Base-by-base conservation (phyloP, 2,113 vertebrate genomes). In the Psilopogon haemacephalus region DNA sequence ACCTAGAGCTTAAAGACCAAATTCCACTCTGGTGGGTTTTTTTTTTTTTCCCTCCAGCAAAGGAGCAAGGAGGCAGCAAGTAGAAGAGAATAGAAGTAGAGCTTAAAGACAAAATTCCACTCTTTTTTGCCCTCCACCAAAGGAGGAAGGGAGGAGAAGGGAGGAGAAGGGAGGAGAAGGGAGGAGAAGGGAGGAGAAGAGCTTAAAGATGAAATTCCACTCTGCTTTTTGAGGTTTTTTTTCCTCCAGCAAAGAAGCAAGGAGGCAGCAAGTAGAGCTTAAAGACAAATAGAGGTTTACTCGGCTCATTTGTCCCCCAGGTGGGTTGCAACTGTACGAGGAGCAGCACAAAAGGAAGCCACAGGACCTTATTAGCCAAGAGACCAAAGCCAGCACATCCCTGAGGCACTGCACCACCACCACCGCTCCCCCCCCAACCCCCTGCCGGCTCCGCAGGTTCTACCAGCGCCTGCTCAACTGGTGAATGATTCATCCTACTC, bases 401-500 rank as follows among this genome's bases (percentile, higher is more conserved):
- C 52, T 38, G 71, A 69, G 37, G 72, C 90, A 38, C 1, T 12
- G 84, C 84, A 86, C 77, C n/a, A n/a, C n/a, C n/a, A n/a, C n/a
- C n/a, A n/a, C n/a, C n/a, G n/a, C n/a, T n/a, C n/a, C n/a, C 63
- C 92, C 60, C 92, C 17, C 21, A n/a, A n/a, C 42, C 15, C 42
- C 17, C 15, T 17, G 42, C 42, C 42, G 16, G 0, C 82, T 69
- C 37, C 18, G 0, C 78, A 35, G 62, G 27, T 59, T 38, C 73
- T 46, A 24, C 84, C 84, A 50, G 63, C 2, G 2, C 84, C 87
- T 76, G 80, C 89, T 62, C 30, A 20, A 4, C 83, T 23, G 58
- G 77, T 27, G 37, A 89, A 48, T 92, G 91, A 96, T 96, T 95
- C 95, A 91, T 89, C 78, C 63, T 89, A 8, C 26, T 70, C 92